Percentiles rank a stretch among this genome's conserved stretches.
phyloP scores from a whole-genome alignment of 1,140 invertebrate genomes.

The fruit fly (Drosophila melanogaster) region DNA sequence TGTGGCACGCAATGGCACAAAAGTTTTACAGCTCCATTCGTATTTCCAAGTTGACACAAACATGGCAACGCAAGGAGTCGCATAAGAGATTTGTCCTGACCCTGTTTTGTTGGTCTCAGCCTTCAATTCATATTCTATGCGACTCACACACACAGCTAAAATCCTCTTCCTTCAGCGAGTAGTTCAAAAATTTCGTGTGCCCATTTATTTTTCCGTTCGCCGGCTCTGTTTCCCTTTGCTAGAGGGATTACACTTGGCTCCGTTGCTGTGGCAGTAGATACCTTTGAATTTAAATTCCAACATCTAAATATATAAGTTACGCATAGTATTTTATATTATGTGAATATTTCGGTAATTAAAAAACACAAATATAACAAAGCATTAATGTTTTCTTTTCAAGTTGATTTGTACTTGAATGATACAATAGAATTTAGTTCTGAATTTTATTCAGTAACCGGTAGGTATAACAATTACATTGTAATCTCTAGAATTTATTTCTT shows the following conservation, averaged over 20 bases:
- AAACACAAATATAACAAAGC: too few species aligned
- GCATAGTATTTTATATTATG: too few species aligned
- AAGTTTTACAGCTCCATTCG: conserved; percentile 68
- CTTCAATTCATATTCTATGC: conserved; percentile 56
- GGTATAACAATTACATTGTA: too few species aligned
- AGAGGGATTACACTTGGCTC: conserved; percentile 17
- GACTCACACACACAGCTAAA: conserved; percentile 13
- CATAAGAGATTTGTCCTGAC: conserved; percentile 75
- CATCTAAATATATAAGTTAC: too few species aligned
- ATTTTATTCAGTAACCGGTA: too few species aligned
- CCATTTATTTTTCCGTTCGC: conserved; percentile 47
- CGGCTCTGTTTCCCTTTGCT: conserved; percentile 14
- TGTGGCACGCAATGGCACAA: conserved; percentile 47
- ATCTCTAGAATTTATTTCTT: too few species aligned
- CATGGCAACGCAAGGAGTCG: conserved; percentile 63
- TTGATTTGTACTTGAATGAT: too few species aligned
- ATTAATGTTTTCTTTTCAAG: too few species aligned
- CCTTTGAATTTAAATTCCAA: too few species aligned
- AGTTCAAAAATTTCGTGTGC: conserved; percentile 54
- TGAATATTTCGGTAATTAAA: too few species aligned
- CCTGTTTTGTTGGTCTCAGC: conserved; percentile 21
- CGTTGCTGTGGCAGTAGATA: too few species aligned
- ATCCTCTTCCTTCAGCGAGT: conserved; percentile 34
- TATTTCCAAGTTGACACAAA: conserved; percentile 27
- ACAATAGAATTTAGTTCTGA: too few species aligned